Conservation (phyloP, 2,888 invertebrate species). For the Drosophila neotestacea region DNA sequence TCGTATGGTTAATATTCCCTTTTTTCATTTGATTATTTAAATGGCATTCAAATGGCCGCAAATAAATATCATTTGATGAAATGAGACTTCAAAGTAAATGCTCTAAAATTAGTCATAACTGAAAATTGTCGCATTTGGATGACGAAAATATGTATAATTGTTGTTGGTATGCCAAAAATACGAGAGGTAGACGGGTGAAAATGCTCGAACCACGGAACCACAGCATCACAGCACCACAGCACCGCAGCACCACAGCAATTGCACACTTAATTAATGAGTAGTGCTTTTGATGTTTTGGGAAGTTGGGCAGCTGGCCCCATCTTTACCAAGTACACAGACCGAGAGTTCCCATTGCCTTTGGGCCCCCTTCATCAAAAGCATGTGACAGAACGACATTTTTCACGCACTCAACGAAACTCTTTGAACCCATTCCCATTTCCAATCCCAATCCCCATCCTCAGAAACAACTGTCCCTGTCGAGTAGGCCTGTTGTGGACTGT, state of each 20-base stretch:
- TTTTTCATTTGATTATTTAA: constrained; percentile 12
- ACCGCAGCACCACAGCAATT: constrained; percentile 61
- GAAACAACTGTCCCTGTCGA: constrained; percentile 27
- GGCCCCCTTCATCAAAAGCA: constrained; percentile 22
- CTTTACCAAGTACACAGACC: neutral
- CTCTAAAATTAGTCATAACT: constrained; percentile 69
- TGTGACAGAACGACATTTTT: constrained; percentile 77
- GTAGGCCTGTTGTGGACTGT: constrained; percentile 9
- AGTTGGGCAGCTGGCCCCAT: constrained; percentile 63
- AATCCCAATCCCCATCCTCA: too few species aligned
- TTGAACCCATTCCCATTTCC: constrained; percentile 56
- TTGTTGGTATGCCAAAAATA: constrained; percentile 60
- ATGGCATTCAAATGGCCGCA: constrained; percentile 15
- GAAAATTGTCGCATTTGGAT: constrained; percentile 44
- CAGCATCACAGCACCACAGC: neutral
- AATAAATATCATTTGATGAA: constrained; percentile 35
- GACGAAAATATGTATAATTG: constrained; percentile 35
- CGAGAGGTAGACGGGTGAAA: constrained; percentile 32
- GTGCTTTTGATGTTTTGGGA: constrained; percentile 78
- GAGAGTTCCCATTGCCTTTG: constrained; percentile 3
- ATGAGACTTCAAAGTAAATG: constrained; percentile 69
- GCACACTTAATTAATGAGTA: constrained; percentile 84
- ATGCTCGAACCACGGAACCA: constrained; percentile 12
- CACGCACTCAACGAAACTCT: constrained; percentile 71
- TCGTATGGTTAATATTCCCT: neutral